Percentiles rank a stretch among this genome's conserved stretches.
phyloP scores from a whole-genome alignment of 2,113 vertebrate genomes.

The Muscicapa adusta region DNA sequence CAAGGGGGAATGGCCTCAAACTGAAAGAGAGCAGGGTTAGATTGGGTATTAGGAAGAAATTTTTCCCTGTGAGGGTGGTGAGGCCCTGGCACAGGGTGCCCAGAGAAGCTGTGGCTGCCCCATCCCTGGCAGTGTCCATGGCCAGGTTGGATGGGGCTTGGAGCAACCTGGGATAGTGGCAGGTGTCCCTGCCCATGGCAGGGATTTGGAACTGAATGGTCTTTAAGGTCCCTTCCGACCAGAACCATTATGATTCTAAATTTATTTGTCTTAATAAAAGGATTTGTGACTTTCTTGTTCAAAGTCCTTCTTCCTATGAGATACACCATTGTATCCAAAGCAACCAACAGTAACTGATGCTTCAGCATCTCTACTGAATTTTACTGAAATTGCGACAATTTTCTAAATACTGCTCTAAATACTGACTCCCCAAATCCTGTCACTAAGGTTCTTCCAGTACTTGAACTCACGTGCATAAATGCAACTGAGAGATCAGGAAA shows the following conservation, averaged over 20 bases:
- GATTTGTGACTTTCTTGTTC: neutral
- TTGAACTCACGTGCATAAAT: neutral
- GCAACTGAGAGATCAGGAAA: neutral
- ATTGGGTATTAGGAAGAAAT: neutral
- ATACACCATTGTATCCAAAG: neutral
- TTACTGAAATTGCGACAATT: neutral
- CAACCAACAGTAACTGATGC: neutral
- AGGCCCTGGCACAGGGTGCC: rapidly evolving
- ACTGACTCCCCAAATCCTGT: neutral
- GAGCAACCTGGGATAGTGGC: rapidly evolving
- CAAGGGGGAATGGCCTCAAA: neutral
- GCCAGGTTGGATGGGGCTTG: rapidly evolving
- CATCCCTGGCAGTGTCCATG: neutral
- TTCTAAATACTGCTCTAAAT: neutral
- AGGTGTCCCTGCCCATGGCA: neutral
- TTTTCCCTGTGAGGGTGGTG: rapidly evolving
- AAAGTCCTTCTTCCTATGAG: neutral
- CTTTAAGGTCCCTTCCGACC: neutral
- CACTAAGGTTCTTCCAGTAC: neutral
- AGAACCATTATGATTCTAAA: neutral
- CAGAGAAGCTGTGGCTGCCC: neutral
- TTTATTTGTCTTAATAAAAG: neutral
- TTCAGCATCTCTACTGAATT: neutral
- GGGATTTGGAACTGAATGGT: neutral
- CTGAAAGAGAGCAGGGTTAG: neutral